A percentile compares a stretch with the other conserved stretches of the same genome.
Conservation (phyloP, 2,888 invertebrate genomes). For the Glyphotaelius pellucidus region DNA sequence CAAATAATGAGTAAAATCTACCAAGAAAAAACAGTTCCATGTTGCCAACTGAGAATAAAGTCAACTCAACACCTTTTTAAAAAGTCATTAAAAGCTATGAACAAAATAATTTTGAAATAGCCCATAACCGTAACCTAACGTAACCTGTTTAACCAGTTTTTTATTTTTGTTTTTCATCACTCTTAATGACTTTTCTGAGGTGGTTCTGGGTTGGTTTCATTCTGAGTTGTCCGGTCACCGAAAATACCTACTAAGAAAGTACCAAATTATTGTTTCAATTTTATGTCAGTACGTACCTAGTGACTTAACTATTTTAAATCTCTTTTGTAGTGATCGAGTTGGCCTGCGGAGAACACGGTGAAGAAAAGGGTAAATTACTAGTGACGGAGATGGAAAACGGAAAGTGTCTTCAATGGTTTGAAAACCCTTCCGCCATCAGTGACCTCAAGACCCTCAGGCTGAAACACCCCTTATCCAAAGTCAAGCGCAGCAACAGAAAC, state of each 20-base stretch:
- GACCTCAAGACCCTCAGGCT: constrained; percentile 79
- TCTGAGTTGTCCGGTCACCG: no score
- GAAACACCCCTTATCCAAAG: constrained; percentile 76
- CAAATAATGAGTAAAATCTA: neutral
- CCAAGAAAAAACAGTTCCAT: neutral
- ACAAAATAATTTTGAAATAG: no score
- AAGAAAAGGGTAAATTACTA: constrained; percentile 84
- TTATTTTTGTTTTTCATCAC: no score
- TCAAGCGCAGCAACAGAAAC: constrained; percentile 72
- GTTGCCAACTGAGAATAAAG: no score
- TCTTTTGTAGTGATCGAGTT: constrained; percentile 89
- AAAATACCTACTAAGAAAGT: neutral
- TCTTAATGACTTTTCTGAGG: no score
- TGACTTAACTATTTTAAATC: neutral
- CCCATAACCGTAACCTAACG: no score
- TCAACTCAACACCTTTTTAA: no score
- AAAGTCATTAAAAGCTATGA: no score
- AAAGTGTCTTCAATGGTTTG: constrained; percentile 82
- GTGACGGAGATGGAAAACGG: constrained; percentile 85
- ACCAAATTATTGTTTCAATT: constrained; percentile 4
- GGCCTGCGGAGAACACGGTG: constrained; percentile 93
- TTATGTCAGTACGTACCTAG: neutral
- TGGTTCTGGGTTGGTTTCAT: no score
- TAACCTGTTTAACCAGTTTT: no score
- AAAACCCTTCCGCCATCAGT: constrained; percentile 77